Evolutionary conservation across 2,113 vertebrate genomes (phyloP).

Genomic region (Heterotis niloticus): DNA sequence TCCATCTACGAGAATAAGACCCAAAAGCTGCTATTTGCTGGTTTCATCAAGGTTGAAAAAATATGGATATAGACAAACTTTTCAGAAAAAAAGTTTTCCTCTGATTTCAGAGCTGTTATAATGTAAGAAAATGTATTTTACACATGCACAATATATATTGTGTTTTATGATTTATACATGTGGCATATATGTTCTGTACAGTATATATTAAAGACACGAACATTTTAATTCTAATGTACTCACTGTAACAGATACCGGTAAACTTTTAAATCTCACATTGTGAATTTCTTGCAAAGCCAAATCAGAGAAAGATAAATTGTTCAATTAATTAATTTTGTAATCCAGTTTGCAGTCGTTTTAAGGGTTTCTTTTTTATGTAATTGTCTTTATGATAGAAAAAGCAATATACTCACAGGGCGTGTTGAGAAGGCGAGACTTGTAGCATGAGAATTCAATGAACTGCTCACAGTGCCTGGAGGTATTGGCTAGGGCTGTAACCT

Average conservation of each 20-base stretch:
- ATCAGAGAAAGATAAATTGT: not conserved
- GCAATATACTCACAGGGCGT: constrained; percentile 72
- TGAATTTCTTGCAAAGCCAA: too few species aligned
- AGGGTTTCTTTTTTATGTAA: not conserved
- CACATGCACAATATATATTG: too few species aligned
- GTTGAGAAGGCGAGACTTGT: constrained; percentile 93
- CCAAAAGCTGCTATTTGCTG: constrained; percentile 5
- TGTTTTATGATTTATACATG: too few species aligned
- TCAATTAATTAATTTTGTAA: not conserved
- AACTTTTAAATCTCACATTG: too few species aligned
- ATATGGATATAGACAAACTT: too few species aligned
- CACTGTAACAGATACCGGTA: too few species aligned
- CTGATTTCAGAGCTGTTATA: too few species aligned
- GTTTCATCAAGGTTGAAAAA: not conserved
- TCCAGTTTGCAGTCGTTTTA: not conserved
- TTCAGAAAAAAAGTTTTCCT: too few species aligned
- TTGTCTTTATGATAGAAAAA: not conserved
- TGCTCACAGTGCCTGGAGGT: constrained; percentile 92
- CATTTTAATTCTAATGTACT: too few species aligned
- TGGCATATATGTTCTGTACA: too few species aligned
- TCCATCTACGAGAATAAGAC: constrained; percentile 63
- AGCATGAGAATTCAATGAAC: constrained; percentile 88
- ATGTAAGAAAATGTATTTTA: too few species aligned
- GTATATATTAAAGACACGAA: too few species aligned
- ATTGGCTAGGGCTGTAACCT: constrained; percentile 86